These are phyloP conservation scores for Myotis vivesi DNA, from an alignment of 2,797 vertebrate species.

Conservation along the genomic window DNA sequence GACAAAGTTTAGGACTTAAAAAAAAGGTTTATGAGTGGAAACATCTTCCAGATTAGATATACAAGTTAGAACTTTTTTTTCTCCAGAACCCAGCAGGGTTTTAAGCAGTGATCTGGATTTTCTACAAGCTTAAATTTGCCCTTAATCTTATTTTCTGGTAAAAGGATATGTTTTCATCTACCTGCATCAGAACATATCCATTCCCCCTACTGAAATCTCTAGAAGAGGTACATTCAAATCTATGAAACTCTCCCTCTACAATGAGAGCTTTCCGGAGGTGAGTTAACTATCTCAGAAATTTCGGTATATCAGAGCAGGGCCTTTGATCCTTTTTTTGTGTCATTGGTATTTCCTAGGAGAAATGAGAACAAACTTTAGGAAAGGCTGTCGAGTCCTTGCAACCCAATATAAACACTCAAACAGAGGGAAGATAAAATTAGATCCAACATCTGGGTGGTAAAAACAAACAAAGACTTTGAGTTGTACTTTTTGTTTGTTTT, in stretches of 20 bases:
- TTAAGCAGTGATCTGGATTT: neutral
- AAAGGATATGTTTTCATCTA: neutral
- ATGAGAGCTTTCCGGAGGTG: neutral
- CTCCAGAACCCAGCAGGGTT: neutral
- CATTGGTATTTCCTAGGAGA: neutral
- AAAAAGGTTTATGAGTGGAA: neutral
- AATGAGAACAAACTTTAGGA: neutral
- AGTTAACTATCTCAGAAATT: neutral
- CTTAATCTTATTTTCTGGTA: neutral
- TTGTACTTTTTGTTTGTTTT: neutral
- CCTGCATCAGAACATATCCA: neutral
- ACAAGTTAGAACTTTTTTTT: neutral
- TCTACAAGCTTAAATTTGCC: neutral
- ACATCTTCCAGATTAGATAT: neutral
- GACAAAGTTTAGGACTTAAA: neutral
- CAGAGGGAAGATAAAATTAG: neutral
- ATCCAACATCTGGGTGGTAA: neutral
- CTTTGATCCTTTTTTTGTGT: neutral
- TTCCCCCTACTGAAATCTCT: neutral
- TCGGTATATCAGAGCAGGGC: neutral
- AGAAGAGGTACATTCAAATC: neutral
- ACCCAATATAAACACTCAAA: neutral
- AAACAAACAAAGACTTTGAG: neutral
- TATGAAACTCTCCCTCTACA: neutral
- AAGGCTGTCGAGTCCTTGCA: neutral